Percentiles rank a stretch among this genome's conserved stretches.
These are phyloP conservation scores for Euthynnus affinis DNA, from an alignment of 2,797 vertebrate species.

Conservation along the genomic window DNA sequence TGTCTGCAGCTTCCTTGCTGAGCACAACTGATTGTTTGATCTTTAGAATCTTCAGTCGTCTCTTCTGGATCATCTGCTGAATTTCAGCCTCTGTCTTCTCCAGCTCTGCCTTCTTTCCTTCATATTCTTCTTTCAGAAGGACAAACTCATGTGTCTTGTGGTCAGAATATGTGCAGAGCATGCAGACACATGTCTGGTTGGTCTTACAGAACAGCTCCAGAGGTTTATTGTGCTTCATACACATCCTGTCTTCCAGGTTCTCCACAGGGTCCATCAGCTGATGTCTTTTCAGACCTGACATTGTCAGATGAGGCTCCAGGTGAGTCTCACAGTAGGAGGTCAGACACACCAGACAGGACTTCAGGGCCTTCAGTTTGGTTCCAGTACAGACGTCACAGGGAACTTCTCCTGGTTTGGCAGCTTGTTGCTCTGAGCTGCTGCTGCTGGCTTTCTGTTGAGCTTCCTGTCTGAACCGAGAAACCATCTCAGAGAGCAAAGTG, in stretches of 20 bases:
- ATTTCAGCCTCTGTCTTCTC: slow-evolving; percentile 2
- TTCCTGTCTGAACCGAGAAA: not conserved
- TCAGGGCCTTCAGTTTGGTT: slow-evolving; percentile 41
- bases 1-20: too few relatives aligned
- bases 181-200: not conserved
- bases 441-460: accelerated
- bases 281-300: too few relatives aligned
- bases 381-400: slow-evolving; percentile 41
- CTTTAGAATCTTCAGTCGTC: too few relatives aligned
- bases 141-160: too few relatives aligned
- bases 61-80: too few relatives aligned
- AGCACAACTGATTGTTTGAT: too few relatives aligned
- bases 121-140: too few relatives aligned
- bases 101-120: not conserved
- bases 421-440: not conserved
- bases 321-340: slow-evolving; percentile 45
- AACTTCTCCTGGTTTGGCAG: slow-evolving; percentile 5
- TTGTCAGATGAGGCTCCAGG: too few relatives aligned
- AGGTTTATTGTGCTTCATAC: slow-evolving; percentile 37
- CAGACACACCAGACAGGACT: slow-evolving; percentile 45
- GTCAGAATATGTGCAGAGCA: too few relatives aligned
- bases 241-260: slow-evolving; percentile 38
- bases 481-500: too few relatives aligned
- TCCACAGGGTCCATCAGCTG: slow-evolving; percentile 34
- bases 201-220: slow-evolving; percentile 51